These are phyloP conservation scores for Leptestheria dahalacensis DNA, from an alignment of 1,140 invertebrate genomes.

Conservation along the genomic window DNA sequence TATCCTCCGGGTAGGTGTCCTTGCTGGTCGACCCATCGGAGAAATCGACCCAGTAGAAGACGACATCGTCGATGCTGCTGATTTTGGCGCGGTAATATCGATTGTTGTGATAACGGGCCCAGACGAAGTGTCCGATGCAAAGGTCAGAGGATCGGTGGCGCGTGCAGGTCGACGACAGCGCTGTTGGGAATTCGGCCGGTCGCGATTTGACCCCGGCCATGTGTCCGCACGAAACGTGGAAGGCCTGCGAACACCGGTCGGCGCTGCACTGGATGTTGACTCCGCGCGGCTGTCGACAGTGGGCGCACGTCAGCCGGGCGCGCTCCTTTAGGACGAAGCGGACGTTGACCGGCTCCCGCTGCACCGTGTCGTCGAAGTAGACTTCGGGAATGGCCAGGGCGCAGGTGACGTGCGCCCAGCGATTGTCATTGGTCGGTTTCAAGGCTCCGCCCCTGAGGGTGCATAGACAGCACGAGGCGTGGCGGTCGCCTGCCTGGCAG, in stretches of 20 bases:
- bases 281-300: slow-evolving; percentile 17
- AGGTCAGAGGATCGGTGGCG: slow-evolving; percentile 21
- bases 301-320: slow-evolving; percentile 22
- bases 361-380: slow-evolving; percentile 21
- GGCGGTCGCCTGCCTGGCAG: slow-evolving; percentile 26
- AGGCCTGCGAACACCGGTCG: slow-evolving; percentile 28
- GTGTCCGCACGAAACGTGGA: slow-evolving; percentile 37
- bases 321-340: slow-evolving; percentile 19
- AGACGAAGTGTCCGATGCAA: slow-evolving; percentile 32
- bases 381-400: slow-evolving; percentile 33
- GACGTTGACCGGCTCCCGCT: slow-evolving; percentile 31
- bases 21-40: slow-evolving; percentile 45
- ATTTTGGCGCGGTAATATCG: slow-evolving; percentile 44
- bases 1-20: slow-evolving; percentile 39
- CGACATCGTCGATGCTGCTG: slow-evolving; percentile 28
- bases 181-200: slow-evolving; percentile 24
- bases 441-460: slow-evolving; percentile 44
- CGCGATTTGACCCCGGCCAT: slow-evolving; percentile 29
- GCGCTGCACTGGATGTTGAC: slow-evolving; percentile 33
- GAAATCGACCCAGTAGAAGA: slow-evolving; percentile 32
- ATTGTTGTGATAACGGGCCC: slow-evolving; percentile 45
- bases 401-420: slow-evolving; percentile 41
- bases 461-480: slow-evolving; percentile 30
- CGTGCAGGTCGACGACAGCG: slow-evolving; percentile 24
- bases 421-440: slow-evolving; percentile 39